Evolutionary conservation across 92 coral and sea anemone genomes (phyloP).

Genomic region (Meandrina meandrites): DNA sequence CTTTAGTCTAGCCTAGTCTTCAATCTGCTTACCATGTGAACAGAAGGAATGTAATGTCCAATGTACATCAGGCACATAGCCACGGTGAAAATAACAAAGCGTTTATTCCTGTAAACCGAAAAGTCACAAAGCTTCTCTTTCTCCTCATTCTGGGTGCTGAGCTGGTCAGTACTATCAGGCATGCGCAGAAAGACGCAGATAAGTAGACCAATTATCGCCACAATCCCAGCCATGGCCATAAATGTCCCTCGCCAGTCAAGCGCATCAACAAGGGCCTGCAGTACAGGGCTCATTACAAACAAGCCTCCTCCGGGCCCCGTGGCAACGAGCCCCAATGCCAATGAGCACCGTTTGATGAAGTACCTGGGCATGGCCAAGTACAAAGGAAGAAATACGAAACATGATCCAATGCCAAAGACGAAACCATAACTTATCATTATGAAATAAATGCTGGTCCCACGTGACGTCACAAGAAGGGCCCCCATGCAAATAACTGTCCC

Average conservation of each 20-base stretch:
- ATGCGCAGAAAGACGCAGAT: conserved; percentile 3
- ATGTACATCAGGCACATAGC: conserved; percentile 31
- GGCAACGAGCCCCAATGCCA: conserved; percentile 53
- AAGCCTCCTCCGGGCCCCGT: conserved; percentile 57
- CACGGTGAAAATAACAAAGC: conserved; percentile 26
- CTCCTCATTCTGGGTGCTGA: neutral
- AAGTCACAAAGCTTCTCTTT: conserved; percentile 6
- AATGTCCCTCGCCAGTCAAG: conserved; percentile 49
- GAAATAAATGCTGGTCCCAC: conserved; percentile 24
- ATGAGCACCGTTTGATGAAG: conserved; percentile 52
- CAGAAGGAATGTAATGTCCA: conserved; percentile 45
- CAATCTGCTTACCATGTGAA: conserved; percentile 60
- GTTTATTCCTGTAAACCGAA: conserved; percentile 1
- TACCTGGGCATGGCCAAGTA: conserved; percentile 38
- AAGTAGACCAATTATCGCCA: conserved; percentile 10
- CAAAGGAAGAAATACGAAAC: conserved; percentile 34
- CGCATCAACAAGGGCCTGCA: conserved; percentile 39
- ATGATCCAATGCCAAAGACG: conserved; percentile 28
- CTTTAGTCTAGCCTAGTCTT: no score
- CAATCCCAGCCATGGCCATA: conserved; percentile 35
- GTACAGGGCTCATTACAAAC: conserved; percentile 44
- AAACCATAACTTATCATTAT: conserved; percentile 15
- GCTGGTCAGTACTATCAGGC: conserved; percentile 2
- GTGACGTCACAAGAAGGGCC: conserved; percentile 25
- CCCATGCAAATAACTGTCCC: conserved; percentile 3